These are phyloP conservation scores for Stomorhina lunata DNA, from an alignment of 2,888 invertebrate species.

Conservation along the genomic window DNA sequence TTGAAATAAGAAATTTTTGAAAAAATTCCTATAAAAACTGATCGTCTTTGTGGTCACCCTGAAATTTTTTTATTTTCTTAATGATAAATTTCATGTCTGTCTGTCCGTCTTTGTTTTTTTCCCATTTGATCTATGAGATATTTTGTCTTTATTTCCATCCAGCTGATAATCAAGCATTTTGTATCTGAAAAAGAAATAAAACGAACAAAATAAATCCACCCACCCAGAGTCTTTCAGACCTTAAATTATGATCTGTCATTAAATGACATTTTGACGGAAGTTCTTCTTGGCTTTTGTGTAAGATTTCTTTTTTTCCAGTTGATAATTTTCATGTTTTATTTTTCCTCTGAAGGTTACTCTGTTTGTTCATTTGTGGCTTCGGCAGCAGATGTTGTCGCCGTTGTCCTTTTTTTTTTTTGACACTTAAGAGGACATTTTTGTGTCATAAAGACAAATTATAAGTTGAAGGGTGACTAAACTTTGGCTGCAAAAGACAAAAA, in stretches of 20 bases:
- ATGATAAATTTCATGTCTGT: conserved; percentile 25
- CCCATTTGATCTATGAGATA: conserved; percentile 25
- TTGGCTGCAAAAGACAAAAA: conserved; percentile 5
- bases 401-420: conserved; percentile 49
- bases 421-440: conserved; percentile 61
- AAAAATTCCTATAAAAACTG: too few relatives aligned
- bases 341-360: conserved; percentile 45
- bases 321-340: background rate
- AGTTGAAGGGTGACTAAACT: conserved; percentile 64
- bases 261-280: conserved; percentile 64
- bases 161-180: background rate
- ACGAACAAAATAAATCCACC: conserved; percentile 51
- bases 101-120: background rate
- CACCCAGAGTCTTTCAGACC: conserved; percentile 44
- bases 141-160: conserved; percentile 14
- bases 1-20: too few relatives aligned
- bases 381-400: conserved; percentile 23
- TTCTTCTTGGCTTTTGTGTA: conserved; percentile 32
- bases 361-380: conserved; percentile 34
- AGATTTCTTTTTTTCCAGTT: conserved; percentile 7
- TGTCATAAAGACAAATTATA: conserved; percentile 64
- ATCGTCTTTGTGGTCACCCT: too few relatives aligned
- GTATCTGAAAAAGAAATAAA: background rate
- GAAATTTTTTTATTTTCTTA: too few relatives aligned
- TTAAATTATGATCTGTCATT: conserved; percentile 65